These are phyloP conservation scores for Lasioglossum morio DNA, from an alignment of 2,888 invertebrate genomes.

Conservation along the genomic window DNA sequence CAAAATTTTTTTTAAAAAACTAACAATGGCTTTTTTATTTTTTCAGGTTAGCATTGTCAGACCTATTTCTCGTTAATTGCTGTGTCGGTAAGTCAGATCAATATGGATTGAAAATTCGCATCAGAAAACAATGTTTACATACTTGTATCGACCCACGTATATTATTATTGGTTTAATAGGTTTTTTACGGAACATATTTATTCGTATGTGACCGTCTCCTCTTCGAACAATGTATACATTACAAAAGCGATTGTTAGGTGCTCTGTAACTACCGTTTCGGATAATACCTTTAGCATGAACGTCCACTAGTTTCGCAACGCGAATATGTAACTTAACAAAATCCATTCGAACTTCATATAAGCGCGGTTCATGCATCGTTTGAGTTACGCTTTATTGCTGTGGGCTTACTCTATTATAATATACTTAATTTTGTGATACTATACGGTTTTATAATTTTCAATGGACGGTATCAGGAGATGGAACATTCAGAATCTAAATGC, in stretches of 20 bases:
- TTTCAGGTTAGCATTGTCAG: background rate
- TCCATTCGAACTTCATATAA: slow-evolving; percentile 3
- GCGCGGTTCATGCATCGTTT: background rate
- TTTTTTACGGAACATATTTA: background rate
- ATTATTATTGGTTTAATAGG: background rate
- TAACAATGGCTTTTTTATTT: background rate
- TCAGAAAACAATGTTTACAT: background rate
- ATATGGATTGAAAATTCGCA: background rate
- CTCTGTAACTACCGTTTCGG: background rate
- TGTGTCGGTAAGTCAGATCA: background rate
- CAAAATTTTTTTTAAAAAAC: background rate
- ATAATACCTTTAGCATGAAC: background rate
- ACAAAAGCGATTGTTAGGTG: background rate
- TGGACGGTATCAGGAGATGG: background rate
- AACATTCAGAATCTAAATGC: too few species aligned
- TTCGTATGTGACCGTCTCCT: background rate
- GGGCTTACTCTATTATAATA: background rate
- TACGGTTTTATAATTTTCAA: background rate
- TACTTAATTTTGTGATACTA: background rate
- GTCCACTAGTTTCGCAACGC: background rate
- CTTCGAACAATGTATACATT: background rate
- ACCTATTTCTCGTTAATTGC: too few species aligned
- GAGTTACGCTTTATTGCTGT: background rate
- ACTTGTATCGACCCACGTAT: background rate
- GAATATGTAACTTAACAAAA: slow-evolving; percentile 11